A percentile compares a stretch with the other conserved stretches of the same genome.
phyloP scores from a whole-genome alignment of 2,113 vertebrate species.

The Solea senegalensis region DNA sequence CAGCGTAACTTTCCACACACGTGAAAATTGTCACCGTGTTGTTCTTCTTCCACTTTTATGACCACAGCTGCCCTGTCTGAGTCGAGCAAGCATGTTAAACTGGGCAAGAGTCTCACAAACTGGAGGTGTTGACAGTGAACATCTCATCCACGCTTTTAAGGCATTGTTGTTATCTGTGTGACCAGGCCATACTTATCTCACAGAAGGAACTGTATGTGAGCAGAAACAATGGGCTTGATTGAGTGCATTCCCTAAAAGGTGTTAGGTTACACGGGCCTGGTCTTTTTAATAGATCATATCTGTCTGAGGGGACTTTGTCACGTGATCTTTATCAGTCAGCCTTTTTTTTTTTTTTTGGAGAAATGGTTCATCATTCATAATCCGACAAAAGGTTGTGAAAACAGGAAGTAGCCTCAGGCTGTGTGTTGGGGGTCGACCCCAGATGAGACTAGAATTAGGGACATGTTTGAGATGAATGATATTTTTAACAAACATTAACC shows the following conservation, averaged over 20 bases:
- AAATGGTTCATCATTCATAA: slow-evolving; percentile 63
- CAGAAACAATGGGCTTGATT: slow-evolving; percentile 85
- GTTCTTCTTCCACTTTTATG: neutral
- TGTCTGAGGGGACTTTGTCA: slow-evolving; percentile 44
- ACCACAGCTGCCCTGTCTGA: neutral
- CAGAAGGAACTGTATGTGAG: slow-evolving; percentile 83
- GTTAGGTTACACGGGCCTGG: slow-evolving; percentile 75
- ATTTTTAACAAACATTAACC: neutral
- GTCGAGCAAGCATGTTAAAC: too few species aligned
- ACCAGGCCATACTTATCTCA: slow-evolving; percentile 79
- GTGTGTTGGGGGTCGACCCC: neutral
- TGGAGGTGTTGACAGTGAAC: slow-evolving; percentile 69
- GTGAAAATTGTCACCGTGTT: neutral
- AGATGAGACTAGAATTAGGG: neutral
- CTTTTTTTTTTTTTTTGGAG: slow-evolving; percentile 17
- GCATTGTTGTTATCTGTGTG: slow-evolving; percentile 77
- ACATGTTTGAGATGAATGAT: neutral
- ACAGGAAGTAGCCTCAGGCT: slow-evolving; percentile 51
- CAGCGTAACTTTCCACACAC: neutral
- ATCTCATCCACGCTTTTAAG: slow-evolving; percentile 78
- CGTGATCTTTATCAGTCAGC: slow-evolving; percentile 65
- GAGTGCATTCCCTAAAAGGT: slow-evolving; percentile 83
- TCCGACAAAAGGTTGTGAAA: slow-evolving; percentile 42
- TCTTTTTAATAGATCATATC: slow-evolving; percentile 81
- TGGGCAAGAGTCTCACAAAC: slow-evolving; percentile 14